A percentile compares a stretch with the other conserved stretches of the same genome.
Evolutionary conservation across 2,797 vertebrate species (phyloP).

Genomic region (Catharus ustulatus): DNA sequence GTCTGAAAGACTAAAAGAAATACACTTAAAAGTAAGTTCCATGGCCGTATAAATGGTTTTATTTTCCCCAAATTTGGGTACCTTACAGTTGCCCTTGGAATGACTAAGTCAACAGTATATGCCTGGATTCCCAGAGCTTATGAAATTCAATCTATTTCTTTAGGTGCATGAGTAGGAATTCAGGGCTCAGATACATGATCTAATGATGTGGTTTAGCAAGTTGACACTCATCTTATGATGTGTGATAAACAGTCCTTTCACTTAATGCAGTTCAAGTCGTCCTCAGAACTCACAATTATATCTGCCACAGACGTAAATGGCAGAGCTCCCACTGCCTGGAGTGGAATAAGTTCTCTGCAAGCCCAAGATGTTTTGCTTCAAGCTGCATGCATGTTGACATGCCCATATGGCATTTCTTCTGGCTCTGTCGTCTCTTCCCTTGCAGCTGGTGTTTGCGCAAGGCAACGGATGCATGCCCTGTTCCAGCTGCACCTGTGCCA

Average conservation of each 20-base stretch:
- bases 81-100: constrained; percentile 23
- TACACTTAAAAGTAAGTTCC: not conserved
- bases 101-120: constrained; percentile 44
- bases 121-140: constrained; percentile 17
- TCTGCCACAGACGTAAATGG: not conserved
- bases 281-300: not conserved
- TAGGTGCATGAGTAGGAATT: constrained; percentile 36
- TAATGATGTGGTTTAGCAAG: constrained; percentile 40
- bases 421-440: not conserved
- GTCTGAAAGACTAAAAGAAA: not conserved
- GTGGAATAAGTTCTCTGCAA: not conserved
- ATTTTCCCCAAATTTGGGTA: not conserved
- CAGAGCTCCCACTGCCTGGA: not conserved
- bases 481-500: constrained; percentile 30
- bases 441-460: not conserved
- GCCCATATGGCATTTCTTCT: not conserved
- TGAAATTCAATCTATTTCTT: constrained; percentile 59
- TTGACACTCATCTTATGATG: constrained; percentile 4
- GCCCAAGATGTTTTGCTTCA: not conserved
- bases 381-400: not conserved
- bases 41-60: not conserved
- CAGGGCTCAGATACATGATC: not conserved
- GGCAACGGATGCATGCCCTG: not conserved
- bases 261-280: not conserved
- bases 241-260: constrained; percentile 34